Evolutionary conservation across 92 coral and sea anemone species (phyloP).

Genomic region (Diadumene lineata): DNA sequence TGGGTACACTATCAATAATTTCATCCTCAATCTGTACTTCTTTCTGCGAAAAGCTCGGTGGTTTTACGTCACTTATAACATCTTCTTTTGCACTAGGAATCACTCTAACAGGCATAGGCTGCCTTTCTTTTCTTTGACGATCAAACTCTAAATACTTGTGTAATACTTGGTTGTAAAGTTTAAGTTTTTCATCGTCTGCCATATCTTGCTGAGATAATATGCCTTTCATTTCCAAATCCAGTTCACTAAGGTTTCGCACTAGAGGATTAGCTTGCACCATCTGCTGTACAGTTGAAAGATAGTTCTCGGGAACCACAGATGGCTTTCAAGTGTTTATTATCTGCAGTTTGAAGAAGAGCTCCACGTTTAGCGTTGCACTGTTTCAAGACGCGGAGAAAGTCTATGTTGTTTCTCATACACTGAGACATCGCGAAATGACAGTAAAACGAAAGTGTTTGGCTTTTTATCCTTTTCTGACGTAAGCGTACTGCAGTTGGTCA

Average conservation of each 20-base stretch:
- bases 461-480: constrained; percentile 29
- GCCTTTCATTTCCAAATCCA: constrained; percentile 34
- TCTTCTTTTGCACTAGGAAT: constrained; percentile 3
- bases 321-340: constrained; percentile 26
- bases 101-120: constrained; percentile 13
- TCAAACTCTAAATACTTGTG: constrained; percentile 34
- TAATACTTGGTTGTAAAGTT: constrained; percentile 35
- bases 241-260: constrained; percentile 19
- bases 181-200: constrained; percentile 33
- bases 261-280: constrained; percentile 8
- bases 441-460: constrained; percentile 1
- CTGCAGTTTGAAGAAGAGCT: constrained; percentile 32
- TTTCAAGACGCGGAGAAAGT: constrained; percentile 23
- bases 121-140: constrained; percentile 2
- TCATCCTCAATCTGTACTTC: constrained; percentile 15
- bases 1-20: constrained; percentile 21
- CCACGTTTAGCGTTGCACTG: constrained; percentile 23
- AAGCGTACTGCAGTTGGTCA: constrained; percentile 23
- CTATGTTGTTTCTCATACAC: constrained; percentile 21
- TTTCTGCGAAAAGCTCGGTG: not conserved
- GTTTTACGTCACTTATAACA: not conserved
- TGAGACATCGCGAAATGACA: constrained; percentile 22
- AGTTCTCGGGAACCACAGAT: constrained; percentile 26
- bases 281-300: constrained; percentile 8
- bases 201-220: constrained; percentile 31